Evolutionary conservation across 1,140 invertebrate genomes (phyloP).

Genomic region (Drosophila sulfurigaster): DNA sequence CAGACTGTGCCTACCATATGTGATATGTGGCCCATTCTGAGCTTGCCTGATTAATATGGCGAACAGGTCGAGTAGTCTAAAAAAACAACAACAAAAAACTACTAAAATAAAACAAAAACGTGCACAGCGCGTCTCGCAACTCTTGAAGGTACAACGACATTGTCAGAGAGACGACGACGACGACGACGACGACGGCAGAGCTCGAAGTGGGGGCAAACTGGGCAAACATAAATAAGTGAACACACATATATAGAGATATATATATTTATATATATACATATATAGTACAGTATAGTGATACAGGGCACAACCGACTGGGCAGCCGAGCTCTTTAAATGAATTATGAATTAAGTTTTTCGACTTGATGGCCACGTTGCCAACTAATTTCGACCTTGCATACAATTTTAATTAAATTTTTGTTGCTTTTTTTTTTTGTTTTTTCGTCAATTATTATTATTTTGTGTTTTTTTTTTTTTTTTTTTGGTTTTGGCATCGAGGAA

Average conservation of each 20-base stretch:
- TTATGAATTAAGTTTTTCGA: conserved; percentile 78
- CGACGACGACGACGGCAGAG: neutral
- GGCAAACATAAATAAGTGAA: neutral
- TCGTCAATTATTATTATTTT: conserved; percentile 40
- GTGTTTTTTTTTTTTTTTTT: conserved; percentile 3
- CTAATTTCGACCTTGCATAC: conserved; percentile 80
- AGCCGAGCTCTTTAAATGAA: conserved; percentile 64
- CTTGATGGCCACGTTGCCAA: conserved; percentile 77
- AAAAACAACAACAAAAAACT: conserved; percentile 14
- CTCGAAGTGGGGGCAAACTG: conserved; percentile 2
- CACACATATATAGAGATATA: no score
- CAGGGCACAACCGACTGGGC: conserved; percentile 9
- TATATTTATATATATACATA: neutral
- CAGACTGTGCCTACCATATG: conserved; percentile 14
- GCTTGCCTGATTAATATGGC: conserved; percentile 66
- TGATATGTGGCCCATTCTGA: conserved; percentile 58
- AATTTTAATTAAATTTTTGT: conserved; percentile 75
- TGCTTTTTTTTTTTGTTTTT: neutral
- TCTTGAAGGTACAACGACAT: conserved; percentile 54
- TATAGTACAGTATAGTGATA: no score
- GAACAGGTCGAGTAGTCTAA: conserved; percentile 67
- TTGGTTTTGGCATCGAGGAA: conserved; percentile 2
- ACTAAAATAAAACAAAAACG: conserved; percentile 39
- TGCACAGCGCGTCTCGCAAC: conserved; percentile 44
- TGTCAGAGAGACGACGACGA: neutral